Evolutionary conservation across 2,797 vertebrate genomes (phyloP).

Genomic region (Hippopotamyrus pictus): DNA sequence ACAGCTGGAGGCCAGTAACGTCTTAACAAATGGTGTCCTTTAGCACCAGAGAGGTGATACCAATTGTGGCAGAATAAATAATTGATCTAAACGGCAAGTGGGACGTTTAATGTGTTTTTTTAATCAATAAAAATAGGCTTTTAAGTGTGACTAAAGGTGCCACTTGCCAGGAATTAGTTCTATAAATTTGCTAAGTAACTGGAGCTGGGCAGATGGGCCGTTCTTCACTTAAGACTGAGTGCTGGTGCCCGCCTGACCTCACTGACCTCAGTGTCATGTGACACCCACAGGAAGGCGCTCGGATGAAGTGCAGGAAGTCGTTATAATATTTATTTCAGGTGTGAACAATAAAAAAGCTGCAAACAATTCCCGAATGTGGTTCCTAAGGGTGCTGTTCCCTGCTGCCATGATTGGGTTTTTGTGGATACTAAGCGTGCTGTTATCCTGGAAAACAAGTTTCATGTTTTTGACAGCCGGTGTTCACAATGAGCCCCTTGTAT

Average conservation of each 20-base stretch:
- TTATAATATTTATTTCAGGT: neutral
- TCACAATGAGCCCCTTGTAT: slow-evolving; percentile 28
- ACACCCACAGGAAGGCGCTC: neutral
- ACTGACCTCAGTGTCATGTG: neutral
- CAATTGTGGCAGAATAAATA: neutral
- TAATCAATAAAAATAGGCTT: slow-evolving; percentile 18
- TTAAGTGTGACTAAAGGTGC: neutral
- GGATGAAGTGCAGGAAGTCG: neutral
- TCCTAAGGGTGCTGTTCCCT: neutral
- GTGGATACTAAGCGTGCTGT: neutral
- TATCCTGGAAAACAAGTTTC: neutral
- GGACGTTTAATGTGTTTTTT: neutral
- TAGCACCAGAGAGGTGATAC: neutral
- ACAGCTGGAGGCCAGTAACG: slow-evolving; percentile 34
- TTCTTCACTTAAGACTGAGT: neutral
- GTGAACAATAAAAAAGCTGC: neutral
- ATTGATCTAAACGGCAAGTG: neutral
- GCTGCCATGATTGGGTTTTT: neutral
- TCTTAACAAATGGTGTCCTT: slow-evolving; percentile 37
- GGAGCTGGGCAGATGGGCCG: neutral
- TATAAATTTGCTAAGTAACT: slow-evolving; percentile 2
- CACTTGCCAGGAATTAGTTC: neutral
- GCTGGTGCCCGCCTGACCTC: neutral
- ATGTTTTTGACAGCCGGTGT: neutral
- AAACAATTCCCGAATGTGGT: neutral